Evolutionary conservation across 1,140 invertebrate genomes (phyloP).

Genomic region (Polyergus mexicanus): DNA sequence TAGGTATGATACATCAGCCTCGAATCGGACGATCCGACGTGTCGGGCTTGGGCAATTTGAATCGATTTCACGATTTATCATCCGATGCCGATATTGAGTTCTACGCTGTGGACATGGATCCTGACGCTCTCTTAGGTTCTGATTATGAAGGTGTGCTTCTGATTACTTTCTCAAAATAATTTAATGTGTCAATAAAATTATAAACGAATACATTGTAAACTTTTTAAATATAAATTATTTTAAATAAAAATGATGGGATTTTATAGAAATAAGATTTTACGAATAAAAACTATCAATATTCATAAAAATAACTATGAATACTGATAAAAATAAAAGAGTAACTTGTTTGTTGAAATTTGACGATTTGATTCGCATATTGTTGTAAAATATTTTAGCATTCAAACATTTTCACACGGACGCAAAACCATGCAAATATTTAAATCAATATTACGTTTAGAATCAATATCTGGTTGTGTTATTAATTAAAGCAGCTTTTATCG

Average conservation of each 20-base stretch:
- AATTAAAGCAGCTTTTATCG: constrained; percentile 52
- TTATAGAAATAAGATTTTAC: constrained; percentile 13
- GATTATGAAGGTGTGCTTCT: constrained; percentile 76
- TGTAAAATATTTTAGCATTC: constrained; percentile 12
- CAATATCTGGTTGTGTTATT: constrained; percentile 48
- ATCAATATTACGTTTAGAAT: constrained; percentile 9
- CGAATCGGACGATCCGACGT: constrained; percentile 63
- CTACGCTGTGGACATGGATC: constrained; percentile 52
- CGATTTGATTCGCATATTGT: neutral
- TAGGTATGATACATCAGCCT: constrained; percentile 59
- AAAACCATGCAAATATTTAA: neutral
- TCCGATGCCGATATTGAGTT: constrained; percentile 62
- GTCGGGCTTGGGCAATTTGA: constrained; percentile 49
- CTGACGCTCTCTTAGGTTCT: constrained; percentile 50
- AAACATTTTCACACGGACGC: constrained; percentile 24
- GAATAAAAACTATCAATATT: neutral
- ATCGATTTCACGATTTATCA: constrained; percentile 50
- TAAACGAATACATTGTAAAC: neutral
- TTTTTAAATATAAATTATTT: neutral
- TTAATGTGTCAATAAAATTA: neutral
- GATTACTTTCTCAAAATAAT: constrained; percentile 3
- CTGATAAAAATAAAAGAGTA: neutral
- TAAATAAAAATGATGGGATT: neutral
- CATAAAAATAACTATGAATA: neutral
- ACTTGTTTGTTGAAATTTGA: neutral